phyloP scores from a whole-genome alignment of 2,113 vertebrate species.

The Coptodon bakossiorum region DNA sequence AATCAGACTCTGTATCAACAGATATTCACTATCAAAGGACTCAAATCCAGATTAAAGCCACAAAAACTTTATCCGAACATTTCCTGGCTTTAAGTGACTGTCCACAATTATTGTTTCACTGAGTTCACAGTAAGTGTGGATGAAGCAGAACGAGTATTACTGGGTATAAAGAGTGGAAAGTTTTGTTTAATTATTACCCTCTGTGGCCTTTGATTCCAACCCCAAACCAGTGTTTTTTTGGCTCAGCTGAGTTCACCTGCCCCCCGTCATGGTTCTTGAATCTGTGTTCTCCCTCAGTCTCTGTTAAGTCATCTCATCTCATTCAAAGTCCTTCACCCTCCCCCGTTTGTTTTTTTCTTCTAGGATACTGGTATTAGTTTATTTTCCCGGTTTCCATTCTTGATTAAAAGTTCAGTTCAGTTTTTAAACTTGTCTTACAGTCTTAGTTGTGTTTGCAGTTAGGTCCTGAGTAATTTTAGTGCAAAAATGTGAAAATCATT shows the following conservation, averaged over 20 bases:
- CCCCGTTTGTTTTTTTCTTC: not conserved
- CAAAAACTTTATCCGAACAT: not conserved
- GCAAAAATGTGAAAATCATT: not conserved
- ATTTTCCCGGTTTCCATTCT: not conserved
- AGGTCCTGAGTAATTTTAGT: not conserved
- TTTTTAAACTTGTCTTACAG: not conserved
- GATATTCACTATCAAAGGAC: not conserved
- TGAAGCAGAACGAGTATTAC: not conserved
- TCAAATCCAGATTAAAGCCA: not conserved
- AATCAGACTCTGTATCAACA: not conserved
- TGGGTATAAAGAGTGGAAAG: not conserved
- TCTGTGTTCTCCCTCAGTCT: not conserved
- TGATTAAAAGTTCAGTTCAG: not conserved
- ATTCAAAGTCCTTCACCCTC: not conserved
- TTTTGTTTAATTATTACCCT: not conserved
- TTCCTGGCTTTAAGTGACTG: accelerated
- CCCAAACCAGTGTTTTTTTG: not conserved
- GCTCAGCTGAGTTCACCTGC: not conserved
- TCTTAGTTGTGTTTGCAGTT: not conserved
- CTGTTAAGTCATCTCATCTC: not conserved
- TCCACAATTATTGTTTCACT: not conserved
- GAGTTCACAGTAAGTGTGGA: not conserved
- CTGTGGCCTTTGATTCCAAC: not conserved
- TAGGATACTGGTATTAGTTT: not conserved
- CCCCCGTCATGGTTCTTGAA: not conserved